phyloP scores from a whole-genome alignment of 2,113 vertebrate genomes.

The Nymphicus hollandicus region DNA sequence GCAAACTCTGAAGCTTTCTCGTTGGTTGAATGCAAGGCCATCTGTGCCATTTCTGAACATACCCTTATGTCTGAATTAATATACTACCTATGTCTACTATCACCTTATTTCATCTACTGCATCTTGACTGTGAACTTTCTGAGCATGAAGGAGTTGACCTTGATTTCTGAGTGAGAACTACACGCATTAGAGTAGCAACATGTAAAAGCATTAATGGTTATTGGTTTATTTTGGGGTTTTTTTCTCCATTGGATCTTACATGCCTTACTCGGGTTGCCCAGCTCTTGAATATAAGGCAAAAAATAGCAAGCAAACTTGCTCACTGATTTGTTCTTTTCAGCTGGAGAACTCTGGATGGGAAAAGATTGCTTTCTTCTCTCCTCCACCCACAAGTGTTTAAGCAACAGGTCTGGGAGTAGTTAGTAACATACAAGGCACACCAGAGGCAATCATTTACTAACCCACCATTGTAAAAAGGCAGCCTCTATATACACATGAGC shows the following conservation, averaged over 20 bases:
- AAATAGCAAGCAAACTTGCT: background rate
- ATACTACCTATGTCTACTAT: background rate
- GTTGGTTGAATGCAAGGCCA: background rate
- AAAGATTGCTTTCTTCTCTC: background rate
- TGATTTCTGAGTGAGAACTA: background rate
- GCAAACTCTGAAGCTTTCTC: background rate
- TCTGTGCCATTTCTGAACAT: background rate
- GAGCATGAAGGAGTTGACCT: background rate
- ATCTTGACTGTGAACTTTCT: background rate
- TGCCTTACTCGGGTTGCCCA: background rate
- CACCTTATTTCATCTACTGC: background rate
- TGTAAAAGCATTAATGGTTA: background rate
- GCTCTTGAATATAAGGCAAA: background rate
- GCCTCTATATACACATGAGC: background rate
- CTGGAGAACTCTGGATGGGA: background rate
- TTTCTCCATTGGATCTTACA: background rate
- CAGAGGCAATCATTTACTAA: background rate
- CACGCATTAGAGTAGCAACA: accelerated
- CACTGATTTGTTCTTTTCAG: background rate
- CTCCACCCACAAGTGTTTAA: background rate
- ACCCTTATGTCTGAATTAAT: background rate
- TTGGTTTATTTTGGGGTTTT: background rate
- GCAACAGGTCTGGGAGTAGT: background rate
- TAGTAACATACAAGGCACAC: background rate
- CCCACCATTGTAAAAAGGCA: background rate